Percentiles rank a stretch among this genome's conserved stretches.
phyloP scores from a whole-genome alignment of 2,797 vertebrate species.

The Acrossocheilus wenchowensis region DNA sequence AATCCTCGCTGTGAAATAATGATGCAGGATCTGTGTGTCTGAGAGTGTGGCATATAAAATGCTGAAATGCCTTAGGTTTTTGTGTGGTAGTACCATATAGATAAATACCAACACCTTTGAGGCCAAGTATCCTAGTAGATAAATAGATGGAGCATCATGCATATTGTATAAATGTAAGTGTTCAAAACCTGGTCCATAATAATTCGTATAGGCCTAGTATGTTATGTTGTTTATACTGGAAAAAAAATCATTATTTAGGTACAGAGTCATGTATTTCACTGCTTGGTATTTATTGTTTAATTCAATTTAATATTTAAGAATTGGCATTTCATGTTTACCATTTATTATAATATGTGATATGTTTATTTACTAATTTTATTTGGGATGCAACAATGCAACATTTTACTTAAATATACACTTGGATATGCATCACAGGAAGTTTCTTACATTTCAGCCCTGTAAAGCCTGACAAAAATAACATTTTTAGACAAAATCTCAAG shows the following conservation, averaged over 20 bases:
- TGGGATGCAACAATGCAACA: background rate
- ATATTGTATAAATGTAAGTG: background rate
- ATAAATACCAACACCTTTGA: background rate
- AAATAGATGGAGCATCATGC: background rate
- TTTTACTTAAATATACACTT: background rate
- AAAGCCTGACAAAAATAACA: background rate
- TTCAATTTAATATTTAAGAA: background rate
- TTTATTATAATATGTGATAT: background rate
- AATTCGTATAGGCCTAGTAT: background rate
- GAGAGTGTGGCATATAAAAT: background rate
- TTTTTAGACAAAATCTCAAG: background rate
- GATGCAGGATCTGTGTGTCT: slow-evolving; percentile 10
- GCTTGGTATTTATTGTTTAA: background rate
- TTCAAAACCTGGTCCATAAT: background rate
- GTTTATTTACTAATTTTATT: background rate
- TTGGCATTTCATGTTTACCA: background rate
- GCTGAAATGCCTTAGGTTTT: background rate
- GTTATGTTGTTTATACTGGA: background rate
- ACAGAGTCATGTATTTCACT: background rate
- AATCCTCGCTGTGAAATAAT: background rate
- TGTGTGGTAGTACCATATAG: background rate
- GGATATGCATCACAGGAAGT: background rate
- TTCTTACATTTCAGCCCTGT: background rate
- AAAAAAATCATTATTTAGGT: background rate
- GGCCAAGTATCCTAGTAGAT: background rate